Conservation (phyloP, 1,140 invertebrate species). For the Teleopsis dalmanni region DNA sequence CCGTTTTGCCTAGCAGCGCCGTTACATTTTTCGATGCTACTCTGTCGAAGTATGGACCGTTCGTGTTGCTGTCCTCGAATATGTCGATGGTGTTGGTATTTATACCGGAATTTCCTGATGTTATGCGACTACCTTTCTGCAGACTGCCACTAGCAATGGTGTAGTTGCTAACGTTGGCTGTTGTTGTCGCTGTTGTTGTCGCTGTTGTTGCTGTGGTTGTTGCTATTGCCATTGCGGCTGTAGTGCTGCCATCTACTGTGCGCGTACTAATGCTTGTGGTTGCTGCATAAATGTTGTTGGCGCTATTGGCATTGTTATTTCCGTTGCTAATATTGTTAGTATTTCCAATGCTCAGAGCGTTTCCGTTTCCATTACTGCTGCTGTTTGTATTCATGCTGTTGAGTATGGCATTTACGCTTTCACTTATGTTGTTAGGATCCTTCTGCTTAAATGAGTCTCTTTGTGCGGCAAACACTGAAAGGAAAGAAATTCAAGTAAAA, state of each 20-base stretch:
- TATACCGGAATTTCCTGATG: conserved; percentile 19
- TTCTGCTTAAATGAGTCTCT: conserved; percentile 37
- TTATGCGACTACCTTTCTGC: conserved; percentile 21
- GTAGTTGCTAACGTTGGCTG: conserved; percentile 23
- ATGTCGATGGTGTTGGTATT: conserved; percentile 39
- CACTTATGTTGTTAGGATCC: conserved; percentile 27
- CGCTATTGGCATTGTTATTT: too few species aligned
- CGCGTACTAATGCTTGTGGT: conserved; percentile 5
- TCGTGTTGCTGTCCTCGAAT: conserved; percentile 32
- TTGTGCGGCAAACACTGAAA: conserved; percentile 32
- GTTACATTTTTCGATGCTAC: conserved; percentile 54
- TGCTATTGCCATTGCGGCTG: too few species aligned
- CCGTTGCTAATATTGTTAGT: conserved; percentile 15
- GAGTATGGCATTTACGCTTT: conserved; percentile 30
- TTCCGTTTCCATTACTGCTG: conserved; percentile 29
- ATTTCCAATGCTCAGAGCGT: conserved; percentile 9
- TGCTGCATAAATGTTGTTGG: not conserved
- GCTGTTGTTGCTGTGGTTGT: too few species aligned
- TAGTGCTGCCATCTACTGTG: not conserved
- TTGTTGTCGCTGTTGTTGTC: conserved; percentile 10
- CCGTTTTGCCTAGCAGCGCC: conserved; percentile 72
- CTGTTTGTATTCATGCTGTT: conserved; percentile 10
- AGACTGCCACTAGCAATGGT: conserved; percentile 28
- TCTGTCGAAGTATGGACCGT: conserved; percentile 42
- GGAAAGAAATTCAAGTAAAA: too few species aligned